These are phyloP conservation scores for Drosophila teissieri DNA, from an alignment of 1,140 invertebrate genomes.

Conservation along the genomic window DNA sequence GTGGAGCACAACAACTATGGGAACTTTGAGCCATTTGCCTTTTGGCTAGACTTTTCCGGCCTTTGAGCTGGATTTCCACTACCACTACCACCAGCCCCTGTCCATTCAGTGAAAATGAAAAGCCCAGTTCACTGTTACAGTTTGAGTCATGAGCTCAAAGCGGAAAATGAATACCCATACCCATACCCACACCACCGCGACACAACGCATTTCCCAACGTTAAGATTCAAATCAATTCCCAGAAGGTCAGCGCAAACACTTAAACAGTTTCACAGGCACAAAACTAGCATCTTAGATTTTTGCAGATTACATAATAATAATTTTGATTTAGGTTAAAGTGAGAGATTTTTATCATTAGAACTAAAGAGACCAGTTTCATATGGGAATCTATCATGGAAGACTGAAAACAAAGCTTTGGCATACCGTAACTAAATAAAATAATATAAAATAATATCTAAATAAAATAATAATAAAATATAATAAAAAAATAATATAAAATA, in stretches of 20 bases:
- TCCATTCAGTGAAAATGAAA: slow-evolving; percentile 40
- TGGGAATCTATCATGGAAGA: too few species aligned
- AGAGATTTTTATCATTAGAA: too few species aligned
- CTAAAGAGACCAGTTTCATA: too few species aligned
- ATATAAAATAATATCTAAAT: too few species aligned
- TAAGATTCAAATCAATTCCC: slow-evolving; percentile 65
- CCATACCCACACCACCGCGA: slow-evolving; percentile 7
- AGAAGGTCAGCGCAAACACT: slow-evolving; percentile 63
- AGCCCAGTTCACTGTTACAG: slow-evolving; percentile 62
- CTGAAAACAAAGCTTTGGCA: too few species aligned
- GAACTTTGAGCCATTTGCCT: slow-evolving; percentile 67
- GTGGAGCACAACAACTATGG: slow-evolving; percentile 6
- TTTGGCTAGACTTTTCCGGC: slow-evolving; percentile 72
- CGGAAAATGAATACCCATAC: slow-evolving; percentile 41
- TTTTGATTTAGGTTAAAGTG: neutral
- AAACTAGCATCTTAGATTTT: neutral
- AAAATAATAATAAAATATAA: too few species aligned
- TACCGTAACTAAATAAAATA: too few species aligned
- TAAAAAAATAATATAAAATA: too few species aligned
- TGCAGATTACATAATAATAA: neutral
- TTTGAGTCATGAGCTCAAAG: slow-evolving; percentile 70
- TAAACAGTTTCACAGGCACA: slow-evolving; percentile 3
- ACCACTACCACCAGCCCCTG: neutral
- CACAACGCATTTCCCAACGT: slow-evolving; percentile 31
- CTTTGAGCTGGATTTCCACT: slow-evolving; percentile 58